phyloP scores from a whole-genome alignment of 92 coral and sea anemone species.

The Epizoanthus stellaris region DNA sequence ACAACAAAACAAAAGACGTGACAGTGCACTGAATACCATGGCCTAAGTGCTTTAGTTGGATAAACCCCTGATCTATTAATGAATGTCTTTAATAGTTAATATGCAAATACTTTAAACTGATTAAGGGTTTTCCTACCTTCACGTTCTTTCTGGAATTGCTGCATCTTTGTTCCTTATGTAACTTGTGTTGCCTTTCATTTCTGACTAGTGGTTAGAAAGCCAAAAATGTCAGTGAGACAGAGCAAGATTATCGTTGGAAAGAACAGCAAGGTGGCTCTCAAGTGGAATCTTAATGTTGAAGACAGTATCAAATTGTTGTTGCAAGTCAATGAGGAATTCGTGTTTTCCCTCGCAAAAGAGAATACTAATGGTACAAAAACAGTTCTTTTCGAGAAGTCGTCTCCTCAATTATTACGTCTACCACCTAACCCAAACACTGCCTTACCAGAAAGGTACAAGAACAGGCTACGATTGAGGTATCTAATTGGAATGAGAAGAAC shows the following conservation, averaged over 20 bases:
- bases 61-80: too few species aligned
- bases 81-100: too few species aligned
- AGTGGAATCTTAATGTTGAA: constrained; percentile 10
- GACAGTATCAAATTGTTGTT: not conserved
- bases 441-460: not conserved
- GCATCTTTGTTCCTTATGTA: not conserved
- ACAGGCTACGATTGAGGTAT: constrained; percentile 2
- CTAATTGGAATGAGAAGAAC: not conserved
- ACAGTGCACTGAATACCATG: too few species aligned
- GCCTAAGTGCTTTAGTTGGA: too few species aligned
- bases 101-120: too few species aligned
- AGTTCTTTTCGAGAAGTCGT: not conserved
- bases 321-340: not conserved
- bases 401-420: not conserved
- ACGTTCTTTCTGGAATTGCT: not conserved
- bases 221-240: constrained; percentile 8
- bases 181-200: not conserved
- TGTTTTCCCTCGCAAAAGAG: constrained; percentile 12
- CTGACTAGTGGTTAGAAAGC: constrained; percentile 7
- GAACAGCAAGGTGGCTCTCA: not conserved
- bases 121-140: not conserved
- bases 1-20: too few species aligned
- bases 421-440: not conserved
- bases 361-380: not conserved
- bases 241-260: not conserved